A percentile compares a stretch with the other conserved stretches of the same genome.
phyloP scores from a whole-genome alignment of 2,113 vertebrate genomes.

The Mola mola region DNA sequence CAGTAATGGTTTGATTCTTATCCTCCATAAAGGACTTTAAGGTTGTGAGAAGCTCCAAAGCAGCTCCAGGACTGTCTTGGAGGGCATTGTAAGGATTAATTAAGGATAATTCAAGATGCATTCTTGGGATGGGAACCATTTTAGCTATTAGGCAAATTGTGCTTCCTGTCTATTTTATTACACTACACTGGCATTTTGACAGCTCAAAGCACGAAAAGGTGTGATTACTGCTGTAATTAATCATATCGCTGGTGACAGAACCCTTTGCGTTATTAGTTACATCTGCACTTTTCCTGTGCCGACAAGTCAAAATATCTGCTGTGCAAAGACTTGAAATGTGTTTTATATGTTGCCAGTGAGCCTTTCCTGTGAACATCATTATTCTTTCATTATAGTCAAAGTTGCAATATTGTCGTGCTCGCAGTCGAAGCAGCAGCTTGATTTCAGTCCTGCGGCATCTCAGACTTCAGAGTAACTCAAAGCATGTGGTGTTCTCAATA shows the following conservation, averaged over 20 bases:
- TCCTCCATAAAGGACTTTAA: too few species aligned
- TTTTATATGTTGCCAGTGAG: background rate
- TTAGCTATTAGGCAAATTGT: too few species aligned
- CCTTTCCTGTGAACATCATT: background rate
- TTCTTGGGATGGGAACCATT: too few species aligned
- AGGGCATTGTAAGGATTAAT: too few species aligned
- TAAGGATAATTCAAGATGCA: too few species aligned
- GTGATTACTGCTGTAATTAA: background rate
- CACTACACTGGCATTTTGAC: background rate
- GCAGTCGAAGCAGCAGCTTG: background rate
- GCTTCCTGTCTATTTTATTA: background rate
- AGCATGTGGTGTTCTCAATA: background rate
- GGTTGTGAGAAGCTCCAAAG: too few species aligned
- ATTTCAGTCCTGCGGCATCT: background rate
- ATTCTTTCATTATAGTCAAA: slow-evolving; percentile 1
- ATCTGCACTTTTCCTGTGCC: background rate
- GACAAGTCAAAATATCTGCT: slow-evolving; percentile 14
- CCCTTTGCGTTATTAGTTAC: background rate
- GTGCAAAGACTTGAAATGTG: background rate
- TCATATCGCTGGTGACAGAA: background rate
- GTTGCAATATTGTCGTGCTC: background rate
- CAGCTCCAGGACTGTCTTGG: too few species aligned
- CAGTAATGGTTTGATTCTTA: too few species aligned
- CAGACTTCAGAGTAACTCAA: background rate
- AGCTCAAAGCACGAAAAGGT: background rate